Base-by-base conservation (phyloP, 2,888 invertebrate species). In the Eupithecia vulgata region DNA sequence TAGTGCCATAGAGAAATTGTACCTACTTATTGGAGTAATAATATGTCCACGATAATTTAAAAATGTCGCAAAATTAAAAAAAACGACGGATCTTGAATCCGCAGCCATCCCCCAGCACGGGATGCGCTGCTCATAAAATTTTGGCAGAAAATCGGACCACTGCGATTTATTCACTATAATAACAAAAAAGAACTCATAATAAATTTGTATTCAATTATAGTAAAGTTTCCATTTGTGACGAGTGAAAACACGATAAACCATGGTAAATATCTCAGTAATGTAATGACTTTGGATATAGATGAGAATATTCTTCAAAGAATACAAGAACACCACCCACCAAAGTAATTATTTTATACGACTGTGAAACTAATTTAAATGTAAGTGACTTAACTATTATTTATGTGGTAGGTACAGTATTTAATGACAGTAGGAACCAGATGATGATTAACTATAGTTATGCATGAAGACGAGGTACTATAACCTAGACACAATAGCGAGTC, bases 371-470 rank as follows among this genome's bases (percentile, higher is more conserved):
- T 57, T 21, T 61, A 61, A 61, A 61, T 34, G 30, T 34, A 8
- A 57, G 25, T 57, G 12, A 25, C 13, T 25, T 57, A 57, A 57
- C 57, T 57, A 57, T 57, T 57, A 57, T 57, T 57, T 25, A 57
- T 57, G 57, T 57, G 25, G 21, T 57, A 57, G 57, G 57, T 57
- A 57, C 25, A 57, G 25, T 57, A 57, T 57, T 57, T 57, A 57
- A 57, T 57, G 57, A 25, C 25, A 57, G 25, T 25, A 57, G 57
- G 5, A 57, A 21, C 57, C 25, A 57, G 79, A 82, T 81, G 81
- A 83, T 86, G 84, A 86, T 86, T 85, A 84, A 82, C 82, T 87
- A 83, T 84, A 83, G 83, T 82, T 84, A 81, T 83, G 83, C 81
- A 81, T 81, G 78, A 80, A 82, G 81, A 75, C 67, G 68, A 6